Evolutionary conservation across 2,113 vertebrate genomes (phyloP).

Genomic region (Zosterops japonicus): DNA sequence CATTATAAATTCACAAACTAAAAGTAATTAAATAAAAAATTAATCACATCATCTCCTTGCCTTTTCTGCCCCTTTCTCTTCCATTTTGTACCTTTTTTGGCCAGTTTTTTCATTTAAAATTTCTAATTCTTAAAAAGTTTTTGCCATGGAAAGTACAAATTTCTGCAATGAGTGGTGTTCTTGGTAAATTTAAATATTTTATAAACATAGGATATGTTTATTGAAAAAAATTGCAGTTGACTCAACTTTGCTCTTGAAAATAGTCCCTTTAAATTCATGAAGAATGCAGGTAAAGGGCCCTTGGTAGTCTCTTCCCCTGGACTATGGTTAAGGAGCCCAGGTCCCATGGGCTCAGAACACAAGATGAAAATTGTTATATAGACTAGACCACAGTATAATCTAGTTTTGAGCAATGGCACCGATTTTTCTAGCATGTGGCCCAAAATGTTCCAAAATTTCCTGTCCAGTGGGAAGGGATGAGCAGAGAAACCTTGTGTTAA

Average conservation of each 20-base stretch:
- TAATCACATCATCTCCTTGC: fast-evolving
- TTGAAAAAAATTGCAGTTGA: background rate
- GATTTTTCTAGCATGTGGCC: background rate
- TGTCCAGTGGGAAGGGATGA: background rate
- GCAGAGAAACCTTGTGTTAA: background rate
- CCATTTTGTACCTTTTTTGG: background rate
- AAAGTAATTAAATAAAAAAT: background rate
- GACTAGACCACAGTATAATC: no score
- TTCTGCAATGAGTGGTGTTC: background rate
- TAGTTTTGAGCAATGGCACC: background rate
- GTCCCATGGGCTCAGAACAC: fast-evolving
- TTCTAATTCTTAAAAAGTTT: background rate
- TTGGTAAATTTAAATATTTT: background rate
- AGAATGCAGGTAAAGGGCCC: background rate
- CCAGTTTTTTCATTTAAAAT: background rate
- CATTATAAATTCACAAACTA: background rate
- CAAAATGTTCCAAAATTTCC: background rate
- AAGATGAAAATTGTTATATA: background rate
- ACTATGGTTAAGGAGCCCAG: background rate
- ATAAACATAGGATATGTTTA: background rate
- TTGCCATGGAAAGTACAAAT: background rate
- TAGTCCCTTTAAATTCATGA: background rate
- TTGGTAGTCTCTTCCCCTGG: background rate
- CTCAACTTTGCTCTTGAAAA: background rate
- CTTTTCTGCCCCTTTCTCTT: background rate